Conservation (phyloP, 1,140 invertebrate genomes). For the Drosophila grimshawi region DNA sequence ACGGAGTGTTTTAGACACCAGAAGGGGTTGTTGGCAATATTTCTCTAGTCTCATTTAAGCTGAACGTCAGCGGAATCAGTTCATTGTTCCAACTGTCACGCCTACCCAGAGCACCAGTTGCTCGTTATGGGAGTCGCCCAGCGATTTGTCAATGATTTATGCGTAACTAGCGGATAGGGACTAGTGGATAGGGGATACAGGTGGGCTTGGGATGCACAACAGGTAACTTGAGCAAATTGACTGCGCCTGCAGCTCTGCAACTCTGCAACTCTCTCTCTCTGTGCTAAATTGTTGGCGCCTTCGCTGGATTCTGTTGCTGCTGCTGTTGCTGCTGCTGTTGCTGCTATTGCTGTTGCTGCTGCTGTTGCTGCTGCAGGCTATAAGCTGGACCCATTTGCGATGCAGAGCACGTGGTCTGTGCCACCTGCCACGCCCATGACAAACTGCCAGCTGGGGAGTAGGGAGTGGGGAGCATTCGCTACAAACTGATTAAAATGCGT, state of each 20-base stretch:
- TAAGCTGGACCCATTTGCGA: slow-evolving; percentile 63
- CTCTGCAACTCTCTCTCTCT: neutral
- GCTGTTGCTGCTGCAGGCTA: slow-evolving; percentile 29
- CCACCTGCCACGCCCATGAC: slow-evolving; percentile 35
- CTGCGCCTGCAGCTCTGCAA: slow-evolving; percentile 9
- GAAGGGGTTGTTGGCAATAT: neutral
- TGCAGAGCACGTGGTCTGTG: slow-evolving; percentile 49
- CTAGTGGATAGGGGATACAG: neutral
- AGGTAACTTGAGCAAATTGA: slow-evolving; percentile 31
- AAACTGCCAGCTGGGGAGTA: neutral
- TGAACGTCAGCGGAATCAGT: neutral
- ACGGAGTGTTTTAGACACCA: neutral
- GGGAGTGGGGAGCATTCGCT: slow-evolving; percentile 22
- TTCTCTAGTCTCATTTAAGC: neutral
- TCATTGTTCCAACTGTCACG: slow-evolving; percentile 15
- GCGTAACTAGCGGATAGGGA: neutral
- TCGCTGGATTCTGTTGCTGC: neutral
- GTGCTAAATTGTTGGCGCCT: slow-evolving; percentile 29
- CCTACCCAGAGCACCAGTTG: slow-evolving; percentile 33
- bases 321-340: slow-evolving; percentile 15
- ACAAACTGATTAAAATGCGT: slow-evolving; percentile 78
- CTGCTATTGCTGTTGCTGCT: neutral
- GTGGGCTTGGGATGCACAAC: slow-evolving; percentile 21
- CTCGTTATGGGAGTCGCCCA: slow-evolving; percentile 38
- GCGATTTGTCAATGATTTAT: slow-evolving; percentile 68